Evolutionary conservation across 2,888 invertebrate genomes (phyloP).

Genomic region (Tinea semifulvella): DNA sequence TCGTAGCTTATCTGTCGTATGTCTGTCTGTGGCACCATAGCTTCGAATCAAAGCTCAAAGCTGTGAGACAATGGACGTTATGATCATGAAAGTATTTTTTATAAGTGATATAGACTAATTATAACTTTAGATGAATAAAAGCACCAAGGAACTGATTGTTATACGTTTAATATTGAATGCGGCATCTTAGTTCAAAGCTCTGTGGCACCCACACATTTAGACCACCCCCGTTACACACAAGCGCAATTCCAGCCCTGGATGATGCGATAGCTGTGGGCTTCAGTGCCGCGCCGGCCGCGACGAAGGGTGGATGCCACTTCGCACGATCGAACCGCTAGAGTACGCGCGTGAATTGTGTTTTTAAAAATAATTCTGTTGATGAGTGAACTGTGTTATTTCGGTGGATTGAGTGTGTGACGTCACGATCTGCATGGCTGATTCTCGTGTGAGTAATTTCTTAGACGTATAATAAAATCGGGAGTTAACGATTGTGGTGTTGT

Average conservation of each 20-base stretch:
- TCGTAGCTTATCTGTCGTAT: too few species aligned
- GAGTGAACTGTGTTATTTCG: not conserved
- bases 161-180: too few species aligned
- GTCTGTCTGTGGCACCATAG: too few species aligned
- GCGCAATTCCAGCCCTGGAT: slow-evolving; percentile 19
- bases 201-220: slow-evolving; percentile 32
- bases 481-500: too few species aligned
- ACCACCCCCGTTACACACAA: slow-evolving; percentile 30
- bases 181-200: too few species aligned
- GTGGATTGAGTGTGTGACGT: not conserved
- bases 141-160: too few species aligned
- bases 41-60: too few species aligned
- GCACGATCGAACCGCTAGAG: not conserved
- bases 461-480: too few species aligned
- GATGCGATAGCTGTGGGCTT: not conserved
- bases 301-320: not conserved
- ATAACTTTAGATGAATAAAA: too few species aligned
- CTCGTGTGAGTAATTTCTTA: slow-evolving; percentile 3
- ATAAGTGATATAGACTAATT: too few species aligned
- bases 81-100: too few species aligned
- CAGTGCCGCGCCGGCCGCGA: slow-evolving; percentile 3
- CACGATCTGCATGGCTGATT: not conserved
- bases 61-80: too few species aligned
- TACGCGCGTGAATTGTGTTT: slow-evolving; percentile 5
- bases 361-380: slow-evolving; percentile 3